A percentile compares a stretch with the other conserved stretches of the same genome.
Conservation (phyloP, 1,140 invertebrate species). For the Parapsyche elsis region DNA sequence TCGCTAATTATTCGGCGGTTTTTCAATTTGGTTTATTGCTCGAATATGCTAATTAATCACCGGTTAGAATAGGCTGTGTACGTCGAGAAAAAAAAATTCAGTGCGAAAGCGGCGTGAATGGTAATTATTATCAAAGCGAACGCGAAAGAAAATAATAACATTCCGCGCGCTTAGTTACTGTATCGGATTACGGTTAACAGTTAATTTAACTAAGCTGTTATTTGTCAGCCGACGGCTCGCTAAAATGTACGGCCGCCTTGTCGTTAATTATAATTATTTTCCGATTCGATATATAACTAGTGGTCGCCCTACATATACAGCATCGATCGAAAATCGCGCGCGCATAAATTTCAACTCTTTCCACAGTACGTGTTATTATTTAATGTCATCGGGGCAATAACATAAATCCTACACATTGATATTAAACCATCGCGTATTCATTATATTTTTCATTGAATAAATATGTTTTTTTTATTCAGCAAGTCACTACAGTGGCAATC, state of each 20-base stretch:
- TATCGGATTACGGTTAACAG: conserved; percentile 26
- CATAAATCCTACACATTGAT: conserved; percentile 8
- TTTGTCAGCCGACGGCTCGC: conserved; percentile 9
- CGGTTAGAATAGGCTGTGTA: background rate
- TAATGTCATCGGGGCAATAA: conserved; percentile 24
- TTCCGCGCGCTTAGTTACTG: conserved; percentile 17
- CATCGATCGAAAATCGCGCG: background rate
- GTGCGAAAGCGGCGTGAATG: background rate
- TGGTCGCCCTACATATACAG: background rate
- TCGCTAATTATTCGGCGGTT: conserved; percentile 26
- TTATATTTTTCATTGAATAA: no score
- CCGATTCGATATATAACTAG: background rate
- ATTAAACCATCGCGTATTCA: background rate
- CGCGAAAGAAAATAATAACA: background rate
- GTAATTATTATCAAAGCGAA: conserved; percentile 3
- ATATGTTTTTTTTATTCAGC: no score
- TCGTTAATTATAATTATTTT: conserved; percentile 8
- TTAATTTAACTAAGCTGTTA: conserved; percentile 27
- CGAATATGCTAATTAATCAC: conserved; percentile 26
- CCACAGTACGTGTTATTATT: conserved; percentile 12
- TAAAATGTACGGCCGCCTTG: background rate
- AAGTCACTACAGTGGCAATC: no score
- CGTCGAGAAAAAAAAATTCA: no score
- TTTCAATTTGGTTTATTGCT: conserved; percentile 30
- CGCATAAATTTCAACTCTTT: conserved; percentile 13